Evolutionary conservation across 2,113 vertebrate genomes (phyloP).

Genomic region (Ardeotis arabs): DNA sequence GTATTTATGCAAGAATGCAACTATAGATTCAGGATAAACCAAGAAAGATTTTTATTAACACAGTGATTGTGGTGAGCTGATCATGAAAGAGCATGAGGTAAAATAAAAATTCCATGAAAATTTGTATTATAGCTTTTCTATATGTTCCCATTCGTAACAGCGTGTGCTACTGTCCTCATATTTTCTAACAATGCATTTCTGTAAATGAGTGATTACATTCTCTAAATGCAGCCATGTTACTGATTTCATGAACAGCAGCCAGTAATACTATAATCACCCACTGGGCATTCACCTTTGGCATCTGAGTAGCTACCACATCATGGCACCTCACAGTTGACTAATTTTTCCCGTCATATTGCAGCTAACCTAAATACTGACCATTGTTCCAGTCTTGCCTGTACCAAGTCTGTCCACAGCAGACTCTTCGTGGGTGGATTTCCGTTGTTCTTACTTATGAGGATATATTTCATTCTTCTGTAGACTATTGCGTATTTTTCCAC

Average conservation of each 20-base stretch:
- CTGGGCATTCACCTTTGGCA: not conserved
- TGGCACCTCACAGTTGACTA: not conserved
- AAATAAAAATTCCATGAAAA: not conserved
- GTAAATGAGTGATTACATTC: not conserved
- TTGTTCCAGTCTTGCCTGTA: not conserved
- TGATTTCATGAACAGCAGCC: not conserved
- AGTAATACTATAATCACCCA: not conserved
- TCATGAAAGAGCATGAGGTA: not conserved
- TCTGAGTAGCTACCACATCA: not conserved
- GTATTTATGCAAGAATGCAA: not conserved
- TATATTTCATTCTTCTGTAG: not conserved
- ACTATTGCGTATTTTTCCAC: not conserved
- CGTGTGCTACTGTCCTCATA: not conserved
- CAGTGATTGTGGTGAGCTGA: not conserved
- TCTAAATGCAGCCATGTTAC: not conserved
- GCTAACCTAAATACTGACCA: not conserved
- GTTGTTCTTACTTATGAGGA: not conserved
- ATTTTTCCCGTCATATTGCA: not conserved
- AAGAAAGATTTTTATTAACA: not conserved
- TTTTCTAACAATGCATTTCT: not conserved
- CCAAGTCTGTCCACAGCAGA: not conserved
- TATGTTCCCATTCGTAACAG: not conserved
- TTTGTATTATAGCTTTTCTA: not conserved
- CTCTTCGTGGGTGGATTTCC: not conserved
- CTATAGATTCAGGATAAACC: not conserved